A percentile compares a stretch with the other conserved stretches of the same genome.
Evolutionary conservation across 1,140 invertebrate genomes (phyloP).

Genomic region (Cherax destructor): DNA sequence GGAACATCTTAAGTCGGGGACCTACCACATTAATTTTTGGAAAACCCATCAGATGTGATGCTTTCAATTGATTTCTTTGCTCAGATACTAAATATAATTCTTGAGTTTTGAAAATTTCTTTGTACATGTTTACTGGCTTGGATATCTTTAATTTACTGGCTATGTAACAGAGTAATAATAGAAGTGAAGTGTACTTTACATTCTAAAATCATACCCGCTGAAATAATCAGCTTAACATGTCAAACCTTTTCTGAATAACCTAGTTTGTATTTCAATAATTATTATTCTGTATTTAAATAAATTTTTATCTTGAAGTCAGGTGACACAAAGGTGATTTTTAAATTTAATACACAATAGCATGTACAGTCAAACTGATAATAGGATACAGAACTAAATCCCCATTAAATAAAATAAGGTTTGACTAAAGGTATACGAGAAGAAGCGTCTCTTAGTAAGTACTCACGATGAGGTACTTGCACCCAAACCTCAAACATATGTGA

Average conservation of each 20-base stretch:
- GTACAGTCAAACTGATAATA: neutral
- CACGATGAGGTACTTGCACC: constrained; percentile 6
- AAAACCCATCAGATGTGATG: neutral
- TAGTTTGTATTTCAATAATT: neutral
- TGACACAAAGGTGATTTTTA: neutral
- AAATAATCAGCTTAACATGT: neutral
- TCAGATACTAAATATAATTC: neutral
- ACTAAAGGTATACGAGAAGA: neutral
- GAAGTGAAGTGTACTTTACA: constrained; percentile 1
- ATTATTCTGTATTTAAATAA: neutral
- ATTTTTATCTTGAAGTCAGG: neutral
- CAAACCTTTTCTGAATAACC: neutral
- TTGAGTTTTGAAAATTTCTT: neutral
- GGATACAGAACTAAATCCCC: neutral
- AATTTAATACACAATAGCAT: neutral
- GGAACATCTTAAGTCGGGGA: no score
- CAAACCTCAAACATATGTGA: constrained; percentile 8
- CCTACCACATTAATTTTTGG: no score
- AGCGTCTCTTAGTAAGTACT: constrained; percentile 9
- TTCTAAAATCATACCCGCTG: neutral
- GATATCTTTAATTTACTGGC: neutral
- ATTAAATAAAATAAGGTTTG: neutral
- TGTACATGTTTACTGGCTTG: neutral
- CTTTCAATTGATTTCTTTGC: neutral
- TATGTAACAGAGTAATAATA: neutral